phyloP scores from a whole-genome alignment of 2,888 invertebrate genomes.

The Osmoderma eremita region DNA sequence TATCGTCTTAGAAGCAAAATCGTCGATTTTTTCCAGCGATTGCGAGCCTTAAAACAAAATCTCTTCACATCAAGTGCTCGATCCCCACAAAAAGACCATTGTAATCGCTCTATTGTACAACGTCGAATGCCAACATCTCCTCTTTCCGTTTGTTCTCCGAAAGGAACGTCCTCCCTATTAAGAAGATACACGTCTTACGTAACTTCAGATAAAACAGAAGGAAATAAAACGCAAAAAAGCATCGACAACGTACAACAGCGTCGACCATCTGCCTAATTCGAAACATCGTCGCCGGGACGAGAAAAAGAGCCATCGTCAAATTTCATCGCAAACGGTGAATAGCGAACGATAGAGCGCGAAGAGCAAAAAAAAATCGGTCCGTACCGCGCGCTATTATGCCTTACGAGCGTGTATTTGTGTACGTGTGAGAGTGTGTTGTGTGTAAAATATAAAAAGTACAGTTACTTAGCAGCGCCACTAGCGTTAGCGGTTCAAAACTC shows the following conservation, averaged over 20 bases:
- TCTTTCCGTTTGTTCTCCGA: conserved; percentile 3
- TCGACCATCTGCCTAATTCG: conserved; percentile 26
- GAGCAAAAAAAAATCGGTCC: conserved; percentile 22
- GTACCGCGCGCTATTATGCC: conserved; percentile 47
- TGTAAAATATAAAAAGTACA: conserved; percentile 53
- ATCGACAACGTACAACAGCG: background rate
- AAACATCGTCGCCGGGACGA: background rate
- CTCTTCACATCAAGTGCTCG: background rate
- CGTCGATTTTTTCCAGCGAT: too few species aligned
- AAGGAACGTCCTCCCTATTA: conserved; percentile 30
- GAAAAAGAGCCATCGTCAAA: conserved; percentile 23
- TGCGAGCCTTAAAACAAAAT: background rate
- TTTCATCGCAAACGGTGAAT: conserved; percentile 34
- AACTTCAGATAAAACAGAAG: conserved; percentile 28
- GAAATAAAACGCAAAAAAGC: conserved; percentile 17
- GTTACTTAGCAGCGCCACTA: conserved; percentile 53
- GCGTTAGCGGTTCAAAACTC: conserved; percentile 57
- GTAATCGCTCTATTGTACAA: conserved; percentile 16
- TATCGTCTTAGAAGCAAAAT: too few species aligned
- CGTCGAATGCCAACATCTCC: conserved; percentile 7
- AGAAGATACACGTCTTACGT: conserved; percentile 25
- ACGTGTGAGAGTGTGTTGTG: conserved; percentile 21
- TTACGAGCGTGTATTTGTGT: conserved; percentile 24
- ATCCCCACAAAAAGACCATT: background rate
- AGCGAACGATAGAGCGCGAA: conserved; percentile 14